Conservation (phyloP, 2,113 vertebrate genomes). For the Phycodurus eques region DNA sequence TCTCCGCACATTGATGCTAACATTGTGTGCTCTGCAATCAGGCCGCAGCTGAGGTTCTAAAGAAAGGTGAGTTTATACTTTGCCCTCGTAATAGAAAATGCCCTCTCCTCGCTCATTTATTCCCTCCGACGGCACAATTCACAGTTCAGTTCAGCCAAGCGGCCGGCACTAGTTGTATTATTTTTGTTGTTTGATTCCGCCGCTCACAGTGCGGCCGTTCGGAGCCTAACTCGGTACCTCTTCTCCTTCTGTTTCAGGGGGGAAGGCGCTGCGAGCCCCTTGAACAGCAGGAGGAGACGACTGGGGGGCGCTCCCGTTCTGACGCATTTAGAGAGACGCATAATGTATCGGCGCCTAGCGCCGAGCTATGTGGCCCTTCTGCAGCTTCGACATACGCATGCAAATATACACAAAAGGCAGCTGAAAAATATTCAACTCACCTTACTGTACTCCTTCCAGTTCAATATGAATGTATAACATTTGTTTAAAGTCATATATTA, state of each 20-base stretch:
- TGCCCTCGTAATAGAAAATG: neutral
- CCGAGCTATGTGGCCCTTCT: slow-evolving; percentile 3
- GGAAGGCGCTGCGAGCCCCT: slow-evolving; percentile 75
- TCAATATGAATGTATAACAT: slow-evolving; percentile 45
- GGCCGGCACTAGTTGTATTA: neutral
- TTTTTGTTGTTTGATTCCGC: slow-evolving; percentile 31
- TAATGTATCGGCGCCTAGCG: neutral
- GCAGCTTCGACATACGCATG: neutral
- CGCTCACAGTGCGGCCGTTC: slow-evolving; percentile 44
- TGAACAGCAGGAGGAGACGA: slow-evolving; percentile 78
- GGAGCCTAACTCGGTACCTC: slow-evolving; percentile 76
- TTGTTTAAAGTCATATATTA: neutral
- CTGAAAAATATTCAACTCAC: slow-evolving; percentile 55
- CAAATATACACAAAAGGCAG: slow-evolving; percentile 42
- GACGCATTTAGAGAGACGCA: slow-evolving; percentile 19
- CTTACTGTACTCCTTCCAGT: slow-evolving; percentile 45
- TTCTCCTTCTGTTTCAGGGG: slow-evolving; percentile 84
- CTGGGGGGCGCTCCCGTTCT: slow-evolving; percentile 55
- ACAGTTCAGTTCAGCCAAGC: slow-evolving; percentile 42
- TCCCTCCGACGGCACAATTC: slow-evolving; percentile 41
- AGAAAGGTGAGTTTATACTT: slow-evolving; percentile 73
- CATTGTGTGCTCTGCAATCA: slow-evolving; percentile 30
- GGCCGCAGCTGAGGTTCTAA: slow-evolving; percentile 43
- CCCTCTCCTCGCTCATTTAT: neutral
- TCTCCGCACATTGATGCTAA: neutral